A percentile compares a stretch with the other conserved stretches of the same genome.
These are phyloP conservation scores for Dasyurus viverrinus DNA, from an alignment of 2,113 vertebrate genomes.

Conservation along the genomic window DNA sequence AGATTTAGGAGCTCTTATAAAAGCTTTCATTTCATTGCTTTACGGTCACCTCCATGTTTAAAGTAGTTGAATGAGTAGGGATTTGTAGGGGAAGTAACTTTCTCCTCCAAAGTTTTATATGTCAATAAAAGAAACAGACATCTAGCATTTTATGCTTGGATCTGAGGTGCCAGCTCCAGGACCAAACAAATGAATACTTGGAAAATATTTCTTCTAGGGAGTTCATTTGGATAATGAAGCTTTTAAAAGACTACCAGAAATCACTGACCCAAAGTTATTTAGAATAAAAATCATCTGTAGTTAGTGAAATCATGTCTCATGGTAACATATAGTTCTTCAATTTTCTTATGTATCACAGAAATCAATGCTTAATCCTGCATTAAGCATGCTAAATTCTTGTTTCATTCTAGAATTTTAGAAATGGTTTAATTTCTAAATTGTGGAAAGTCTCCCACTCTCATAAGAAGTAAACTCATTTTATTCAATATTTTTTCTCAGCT, in stretches of 20 bases:
- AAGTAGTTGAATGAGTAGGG: background rate
- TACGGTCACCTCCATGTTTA: background rate
- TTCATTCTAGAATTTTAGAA: background rate
- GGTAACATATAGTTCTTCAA: background rate
- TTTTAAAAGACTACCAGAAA: background rate
- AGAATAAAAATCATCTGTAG: background rate
- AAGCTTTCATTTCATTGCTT: background rate
- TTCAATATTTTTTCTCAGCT: background rate
- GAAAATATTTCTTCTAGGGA: background rate
- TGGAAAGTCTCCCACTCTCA: background rate
- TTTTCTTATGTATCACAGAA: background rate
- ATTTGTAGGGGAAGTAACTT: background rate
- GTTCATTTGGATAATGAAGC: background rate
- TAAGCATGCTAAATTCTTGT: background rate
- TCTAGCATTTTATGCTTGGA: background rate
- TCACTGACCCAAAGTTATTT: background rate
- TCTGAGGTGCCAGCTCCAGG: background rate
- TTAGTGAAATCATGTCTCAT: background rate
- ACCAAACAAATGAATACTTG: background rate
- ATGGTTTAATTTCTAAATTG: background rate
- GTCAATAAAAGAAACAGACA: background rate
- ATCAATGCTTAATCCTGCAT: background rate
- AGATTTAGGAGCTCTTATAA: background rate
- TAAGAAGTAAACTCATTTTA: background rate
- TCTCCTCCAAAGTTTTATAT: background rate